A percentile compares a stretch with the other conserved stretches of the same genome.
Evolutionary conservation across 2,888 invertebrate species (phyloP).

Genomic region (Euspilapteryx auroguttella): DNA sequence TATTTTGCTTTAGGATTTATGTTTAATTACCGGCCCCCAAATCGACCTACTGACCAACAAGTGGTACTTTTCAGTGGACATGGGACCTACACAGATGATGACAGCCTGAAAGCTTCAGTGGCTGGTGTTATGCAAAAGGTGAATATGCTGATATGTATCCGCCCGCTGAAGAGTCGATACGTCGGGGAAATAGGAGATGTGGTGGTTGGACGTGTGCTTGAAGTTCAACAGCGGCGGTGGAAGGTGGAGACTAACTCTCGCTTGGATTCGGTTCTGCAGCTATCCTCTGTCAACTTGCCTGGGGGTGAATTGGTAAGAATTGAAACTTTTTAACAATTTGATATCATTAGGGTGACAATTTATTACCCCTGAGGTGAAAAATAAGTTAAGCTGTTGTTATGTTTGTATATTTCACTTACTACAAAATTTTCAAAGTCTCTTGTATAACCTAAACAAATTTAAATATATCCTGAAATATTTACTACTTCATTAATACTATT

Average conservation of each 20-base stretch:
- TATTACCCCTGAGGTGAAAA: no score
- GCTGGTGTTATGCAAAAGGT: slow-evolving; percentile 94
- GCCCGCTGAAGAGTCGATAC: slow-evolving; percentile 88
- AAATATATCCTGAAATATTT: no score
- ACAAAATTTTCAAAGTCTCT: no score
- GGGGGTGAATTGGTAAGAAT: slow-evolving; percentile 87
- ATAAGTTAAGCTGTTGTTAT: no score
- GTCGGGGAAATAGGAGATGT: slow-evolving; percentile 96
- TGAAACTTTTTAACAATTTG: no score
- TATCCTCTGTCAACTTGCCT: slow-evolving; percentile 96
- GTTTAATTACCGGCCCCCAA: no score
- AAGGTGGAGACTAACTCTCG: slow-evolving; percentile 93
- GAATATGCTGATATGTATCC: slow-evolving; percentile 91
- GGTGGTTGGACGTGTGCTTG: slow-evolving; percentile 90
- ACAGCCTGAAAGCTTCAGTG: slow-evolving; percentile 85
- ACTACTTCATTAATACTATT: no score
- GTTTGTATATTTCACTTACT: no score
- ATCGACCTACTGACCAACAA: no score
- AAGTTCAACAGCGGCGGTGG: slow-evolving; percentile 94
- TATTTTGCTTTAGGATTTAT: no score
- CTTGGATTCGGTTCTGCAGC: slow-evolving; percentile 80
- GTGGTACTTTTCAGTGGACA: slow-evolving; percentile 88
- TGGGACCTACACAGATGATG: slow-evolving; percentile 89
- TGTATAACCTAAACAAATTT: no score
- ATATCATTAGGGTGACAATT: not conserved